Conservation (phyloP, 2,113 vertebrate species). For the mouse (Mus musculus) region DNA sequence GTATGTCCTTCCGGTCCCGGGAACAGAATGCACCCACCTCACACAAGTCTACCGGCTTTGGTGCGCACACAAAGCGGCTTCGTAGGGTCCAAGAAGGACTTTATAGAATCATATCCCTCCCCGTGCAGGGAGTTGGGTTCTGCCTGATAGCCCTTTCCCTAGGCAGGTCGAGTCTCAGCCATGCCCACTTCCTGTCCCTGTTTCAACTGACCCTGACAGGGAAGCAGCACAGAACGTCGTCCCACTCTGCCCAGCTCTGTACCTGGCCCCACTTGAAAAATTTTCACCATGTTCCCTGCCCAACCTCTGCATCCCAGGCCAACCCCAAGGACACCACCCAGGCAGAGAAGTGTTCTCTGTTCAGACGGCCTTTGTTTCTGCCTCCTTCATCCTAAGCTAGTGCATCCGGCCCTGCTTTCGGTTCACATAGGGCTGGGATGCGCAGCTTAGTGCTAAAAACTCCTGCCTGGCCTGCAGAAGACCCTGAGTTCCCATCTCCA, state of each 20-base stretch:
- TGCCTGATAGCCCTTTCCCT: neutral
- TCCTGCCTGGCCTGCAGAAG: neutral
- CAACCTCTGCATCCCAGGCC: neutral
- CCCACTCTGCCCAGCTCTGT: fast-evolving
- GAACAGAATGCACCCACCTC: fast-evolving
- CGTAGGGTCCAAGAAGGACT: neutral
- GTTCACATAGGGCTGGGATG: too few species aligned
- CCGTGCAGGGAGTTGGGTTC: neutral
- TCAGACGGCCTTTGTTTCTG: neutral
- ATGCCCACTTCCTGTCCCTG: fast-evolving
- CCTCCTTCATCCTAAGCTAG: neutral
- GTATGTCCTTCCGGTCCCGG: neutral
- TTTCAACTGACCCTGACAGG: neutral
- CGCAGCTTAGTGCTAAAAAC: neutral
- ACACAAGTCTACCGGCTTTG: fast-evolving
- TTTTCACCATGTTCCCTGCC: fast-evolving
- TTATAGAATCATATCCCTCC: neutral
- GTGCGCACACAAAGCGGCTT: neutral
- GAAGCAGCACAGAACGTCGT: neutral
- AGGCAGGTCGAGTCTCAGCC: neutral
- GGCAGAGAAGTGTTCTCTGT: neutral
- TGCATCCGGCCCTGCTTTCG: fast-evolving
- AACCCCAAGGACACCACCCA: fast-evolving
- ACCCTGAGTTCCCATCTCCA: neutral
- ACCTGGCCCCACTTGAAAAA: neutral